A percentile compares a stretch with the other conserved stretches of the same genome.
Evolutionary conservation across 1,140 invertebrate genomes (phyloP).

Genomic region (Diuraphis noxia): DNA sequence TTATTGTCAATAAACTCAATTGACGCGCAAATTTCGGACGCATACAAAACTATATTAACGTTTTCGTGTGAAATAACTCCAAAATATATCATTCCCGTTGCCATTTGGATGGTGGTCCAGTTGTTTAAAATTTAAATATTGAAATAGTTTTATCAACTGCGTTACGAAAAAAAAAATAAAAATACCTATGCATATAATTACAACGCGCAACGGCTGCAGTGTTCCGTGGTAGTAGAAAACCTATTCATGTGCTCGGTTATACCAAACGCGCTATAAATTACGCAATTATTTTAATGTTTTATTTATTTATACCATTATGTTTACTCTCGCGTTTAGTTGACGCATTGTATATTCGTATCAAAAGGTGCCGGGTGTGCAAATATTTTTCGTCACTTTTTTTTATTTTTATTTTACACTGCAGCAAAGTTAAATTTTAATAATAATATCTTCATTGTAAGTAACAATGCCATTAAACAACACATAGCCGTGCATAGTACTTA

Average conservation of each 20-base stretch:
- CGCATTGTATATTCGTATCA: neutral
- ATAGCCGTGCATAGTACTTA: neutral
- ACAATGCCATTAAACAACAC: neutral
- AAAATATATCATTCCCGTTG: neutral
- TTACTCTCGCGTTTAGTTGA: neutral
- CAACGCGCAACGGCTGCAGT: neutral
- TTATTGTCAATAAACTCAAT: neutral
- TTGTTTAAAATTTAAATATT: neutral
- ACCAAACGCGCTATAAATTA: neutral
- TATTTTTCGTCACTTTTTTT: neutral
- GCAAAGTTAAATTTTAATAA: slow-evolving; percentile 10
- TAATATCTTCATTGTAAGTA: neutral
- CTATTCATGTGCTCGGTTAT: neutral
- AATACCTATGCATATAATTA: neutral
- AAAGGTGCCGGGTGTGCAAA: neutral
- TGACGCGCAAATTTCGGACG: neutral
- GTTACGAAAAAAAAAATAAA: neutral
- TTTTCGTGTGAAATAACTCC: neutral
- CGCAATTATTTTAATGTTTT: slow-evolving; percentile 1
- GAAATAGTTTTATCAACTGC: neutral
- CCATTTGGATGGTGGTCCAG: neutral
- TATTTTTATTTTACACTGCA: neutral
- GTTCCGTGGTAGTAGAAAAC: neutral
- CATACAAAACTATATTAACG: neutral
- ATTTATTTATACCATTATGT: neutral